Base-by-base conservation (phyloP, 2,888 invertebrate genomes). In the Pterobdella sp. region DNA sequence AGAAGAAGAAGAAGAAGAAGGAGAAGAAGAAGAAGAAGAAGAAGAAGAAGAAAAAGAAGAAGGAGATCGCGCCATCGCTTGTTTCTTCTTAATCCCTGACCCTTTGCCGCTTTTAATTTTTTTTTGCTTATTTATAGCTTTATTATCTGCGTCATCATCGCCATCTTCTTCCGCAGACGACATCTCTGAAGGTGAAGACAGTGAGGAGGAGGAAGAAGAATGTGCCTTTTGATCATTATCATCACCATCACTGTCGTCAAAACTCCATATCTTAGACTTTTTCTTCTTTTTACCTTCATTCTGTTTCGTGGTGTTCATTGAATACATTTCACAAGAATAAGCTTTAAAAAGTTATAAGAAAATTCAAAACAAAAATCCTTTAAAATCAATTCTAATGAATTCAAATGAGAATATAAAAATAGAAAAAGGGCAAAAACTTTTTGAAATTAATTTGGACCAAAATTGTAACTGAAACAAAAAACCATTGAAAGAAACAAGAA, bases 221-320 rank as follows among this genome's bases (percentile, higher is more conserved):
- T 4, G 4, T 18, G 1, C 35, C 18, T 1, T 26, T 26, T 32
- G 29, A 63, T n/a, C 56, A 42, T 22, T 37, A 34, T 71, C 71
- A 1, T 35, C 70, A 56, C 29, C 49, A 29, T 70, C 70, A 56
- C 56, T 52, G 32, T 70, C 70, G 52, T 60, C 56, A 18, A 63
- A 63, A n/a, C 71, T 69, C 3, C 10, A 18, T 7, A 69, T 35
- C 35, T 56, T 71, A 0, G 29, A 49, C 7, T 34, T 10, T 34
- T 56, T n/a, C 2, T 36, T 32, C 36, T 32, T 10, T 63, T 71
- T 71, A 35, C 60, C 36, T n/a, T 37, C 22, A 18, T 34, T 63
- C 71, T 70, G 52, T 29, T 22, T 1, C 14, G 32, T 42, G 18
- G 18, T n/a, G n/a, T n/a, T n/a, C n/a, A n/a, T n/a, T n/a, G n/a